These are phyloP conservation scores for Trypoxylon attenuatum DNA, from an alignment of 2,888 invertebrate genomes.

Conservation along the genomic window DNA sequence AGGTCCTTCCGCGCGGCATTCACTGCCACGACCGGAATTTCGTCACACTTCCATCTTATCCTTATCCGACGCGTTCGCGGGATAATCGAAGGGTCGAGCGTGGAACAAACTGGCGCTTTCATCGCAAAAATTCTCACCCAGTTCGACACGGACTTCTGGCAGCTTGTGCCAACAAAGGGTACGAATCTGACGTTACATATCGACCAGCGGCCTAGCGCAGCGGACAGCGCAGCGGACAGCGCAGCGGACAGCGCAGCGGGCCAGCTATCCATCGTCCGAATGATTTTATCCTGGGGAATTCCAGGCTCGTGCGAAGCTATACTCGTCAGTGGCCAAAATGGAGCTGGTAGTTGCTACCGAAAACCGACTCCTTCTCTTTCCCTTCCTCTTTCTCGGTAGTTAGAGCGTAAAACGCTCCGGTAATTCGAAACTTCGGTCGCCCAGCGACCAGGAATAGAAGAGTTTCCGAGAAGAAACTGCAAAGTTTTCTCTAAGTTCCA, in stretches of 20 bases:
- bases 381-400: no score
- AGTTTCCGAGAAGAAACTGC: constrained; percentile 30
- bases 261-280: no score
- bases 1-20: neutral
- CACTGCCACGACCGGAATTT: neutral
- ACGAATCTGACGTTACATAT: no score
- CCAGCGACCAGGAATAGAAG: constrained; percentile 17
- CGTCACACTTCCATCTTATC: constrained; percentile 21
- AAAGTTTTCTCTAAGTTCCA: constrained; percentile 31
- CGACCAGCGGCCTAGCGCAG: no score
- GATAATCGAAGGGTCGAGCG: constrained; percentile 31
- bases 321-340: no score
- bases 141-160: no score
- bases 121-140: no score
- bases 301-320: no score
- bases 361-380: neutral
- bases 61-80: neutral
- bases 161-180: no score
- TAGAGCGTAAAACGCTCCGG: constrained; percentile 22
- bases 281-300: no score
- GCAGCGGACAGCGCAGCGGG: no score
- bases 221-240: no score
- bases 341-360: neutral
- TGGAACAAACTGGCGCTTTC: constrained; percentile 13
- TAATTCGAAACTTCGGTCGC: constrained; percentile 32